Evolutionary conservation across 2,113 vertebrate species (phyloP), one percentile per base, ranked within the genome.

Genomic region (Alectura lathami): DNA sequence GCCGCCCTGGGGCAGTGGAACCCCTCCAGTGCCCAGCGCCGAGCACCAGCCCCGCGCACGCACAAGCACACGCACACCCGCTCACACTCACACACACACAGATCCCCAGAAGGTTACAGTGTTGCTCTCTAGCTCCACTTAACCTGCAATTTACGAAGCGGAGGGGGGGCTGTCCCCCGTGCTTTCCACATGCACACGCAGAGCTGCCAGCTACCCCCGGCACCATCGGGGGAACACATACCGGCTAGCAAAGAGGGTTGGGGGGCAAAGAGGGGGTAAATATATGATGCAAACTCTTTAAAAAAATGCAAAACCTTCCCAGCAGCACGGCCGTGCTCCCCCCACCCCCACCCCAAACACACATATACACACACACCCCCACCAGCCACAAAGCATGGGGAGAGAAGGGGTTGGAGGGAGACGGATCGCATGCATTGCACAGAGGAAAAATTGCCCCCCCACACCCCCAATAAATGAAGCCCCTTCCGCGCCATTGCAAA

Each of bases 51-150:
- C 81, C 68, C 43, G 2, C 64, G 18, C 57, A 70, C 47, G 3
- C 50, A 14, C 45, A n/a, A 42, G 14, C 64, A 18, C 36, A 3
- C 53, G 14, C 66, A 11, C 15, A 13, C 74, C 21, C 75, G 30
- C 51, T 4, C 63, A 34, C 80, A 8, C 53, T 2, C 57, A 20
- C 73, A 34, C 69, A 20, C 63, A 45, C 70, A 36, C 22, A 53
- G 40, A 77, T 70, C 38, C 38, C 24, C 47, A 54, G 36, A 95
- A 97, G 94, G 89, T 93, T 96, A 96, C 95, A 92, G 83, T 70
- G 94, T 91, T 95, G 96, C 96, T 97, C 94, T 96, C 95, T 96
- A 97, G 96, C 95, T 97, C 96, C 96, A 97, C 96, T 98, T 98
- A 97, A 97, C 97, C 97, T 95, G 95, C 95, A 97, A 97, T 96